A percentile compares a stretch with the other conserved stretches of the same genome.
phyloP scores from a whole-genome alignment of 1,140 invertebrate genomes.

The Megathymus violae region DNA sequence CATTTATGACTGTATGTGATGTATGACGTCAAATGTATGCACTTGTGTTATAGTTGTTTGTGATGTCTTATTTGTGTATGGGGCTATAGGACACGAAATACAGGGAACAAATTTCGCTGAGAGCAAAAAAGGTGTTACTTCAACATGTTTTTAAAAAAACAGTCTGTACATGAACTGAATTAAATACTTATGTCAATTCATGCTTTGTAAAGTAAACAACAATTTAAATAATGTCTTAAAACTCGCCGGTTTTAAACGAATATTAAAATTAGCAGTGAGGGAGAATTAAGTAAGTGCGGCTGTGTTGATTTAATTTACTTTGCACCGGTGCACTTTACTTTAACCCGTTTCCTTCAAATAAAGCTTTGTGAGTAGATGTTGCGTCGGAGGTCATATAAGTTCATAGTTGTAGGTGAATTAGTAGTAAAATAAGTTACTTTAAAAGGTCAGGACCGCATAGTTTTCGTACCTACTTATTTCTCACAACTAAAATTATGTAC shows the following conservation, averaged over 20 bases:
- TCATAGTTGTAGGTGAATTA: too few species aligned
- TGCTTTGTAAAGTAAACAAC: constrained; percentile 29
- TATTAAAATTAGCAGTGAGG: constrained; percentile 46
- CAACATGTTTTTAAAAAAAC: too few species aligned
- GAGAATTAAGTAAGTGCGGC: constrained; percentile 62
- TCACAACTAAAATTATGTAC: too few species aligned
- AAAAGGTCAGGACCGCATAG: background rate
- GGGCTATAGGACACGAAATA: too few species aligned
- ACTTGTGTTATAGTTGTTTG: too few species aligned
- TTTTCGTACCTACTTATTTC: background rate
- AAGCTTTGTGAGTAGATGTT: constrained; percentile 8
- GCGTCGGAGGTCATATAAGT: too few species aligned
- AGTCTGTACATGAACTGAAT: too few species aligned
- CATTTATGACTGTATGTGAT: too few species aligned
- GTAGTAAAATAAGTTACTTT: background rate
- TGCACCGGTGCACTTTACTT: constrained; percentile 49
- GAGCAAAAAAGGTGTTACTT: too few species aligned
- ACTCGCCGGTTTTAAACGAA: background rate
- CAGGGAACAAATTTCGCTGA: too few species aligned
- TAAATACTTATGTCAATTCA: background rate
- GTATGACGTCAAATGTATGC: too few species aligned
- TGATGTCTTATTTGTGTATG: too few species aligned
- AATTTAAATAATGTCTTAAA: constrained; percentile 3
- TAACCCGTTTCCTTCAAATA: constrained; percentile 48
- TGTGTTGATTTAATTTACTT: constrained; percentile 68